phyloP scores from a whole-genome alignment of 2,113 vertebrate genomes.

The Chaenogobius annularis region DNA sequence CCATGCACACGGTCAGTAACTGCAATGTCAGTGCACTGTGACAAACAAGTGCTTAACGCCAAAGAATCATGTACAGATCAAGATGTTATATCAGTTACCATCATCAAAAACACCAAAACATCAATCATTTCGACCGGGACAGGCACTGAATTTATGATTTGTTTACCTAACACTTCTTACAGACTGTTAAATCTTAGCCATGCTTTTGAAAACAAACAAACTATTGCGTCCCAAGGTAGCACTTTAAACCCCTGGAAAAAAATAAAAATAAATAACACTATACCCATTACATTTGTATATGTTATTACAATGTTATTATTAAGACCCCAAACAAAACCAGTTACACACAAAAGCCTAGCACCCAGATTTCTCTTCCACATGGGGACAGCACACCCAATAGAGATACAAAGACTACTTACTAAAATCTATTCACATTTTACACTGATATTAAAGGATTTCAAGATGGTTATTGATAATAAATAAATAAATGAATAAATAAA shows the following conservation, averaged over 20 bases:
- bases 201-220: constrained; percentile 45
- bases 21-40: constrained; percentile 40
- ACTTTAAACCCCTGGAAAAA: constrained; percentile 26
- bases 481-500: no score
- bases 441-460: constrained; percentile 63
- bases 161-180: constrained; percentile 31
- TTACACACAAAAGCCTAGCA: constrained; percentile 56
- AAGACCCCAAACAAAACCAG: constrained; percentile 58
- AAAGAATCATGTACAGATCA: constrained; percentile 30
- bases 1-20: constrained; percentile 60
- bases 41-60: constrained; percentile 41
- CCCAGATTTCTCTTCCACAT: constrained; percentile 68
- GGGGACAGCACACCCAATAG: constrained; percentile 21
- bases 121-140: constrained; percentile 11
- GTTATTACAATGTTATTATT: not conserved
- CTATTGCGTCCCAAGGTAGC: constrained; percentile 8
- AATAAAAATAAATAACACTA: constrained; percentile 42
- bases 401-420: not conserved
- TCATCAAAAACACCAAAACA: constrained; percentile 7
- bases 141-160: constrained; percentile 15
- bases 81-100: constrained; percentile 2
- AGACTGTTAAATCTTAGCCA: constrained; percentile 29
- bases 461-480: constrained; percentile 46
- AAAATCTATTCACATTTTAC: constrained; percentile 62
- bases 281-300: constrained; percentile 4